Conservation (phyloP, 2,113 vertebrate species). For the Coreoperca whiteheadi region DNA sequence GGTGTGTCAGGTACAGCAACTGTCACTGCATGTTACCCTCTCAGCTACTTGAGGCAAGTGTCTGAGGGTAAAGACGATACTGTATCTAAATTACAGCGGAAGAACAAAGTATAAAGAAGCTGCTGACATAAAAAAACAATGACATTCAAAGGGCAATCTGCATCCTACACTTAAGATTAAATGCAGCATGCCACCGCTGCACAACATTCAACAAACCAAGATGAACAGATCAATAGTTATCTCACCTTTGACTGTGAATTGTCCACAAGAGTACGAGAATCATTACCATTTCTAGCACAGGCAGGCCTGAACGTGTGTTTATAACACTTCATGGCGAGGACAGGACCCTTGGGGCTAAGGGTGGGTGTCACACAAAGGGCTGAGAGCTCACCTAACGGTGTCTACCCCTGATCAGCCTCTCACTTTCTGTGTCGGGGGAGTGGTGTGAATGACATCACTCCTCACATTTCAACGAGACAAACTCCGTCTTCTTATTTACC, state of each 20-base stretch:
- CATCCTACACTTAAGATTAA: slow-evolving; percentile 9
- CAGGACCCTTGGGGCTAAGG: slow-evolving; percentile 69
- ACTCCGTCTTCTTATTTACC: slow-evolving; percentile 70
- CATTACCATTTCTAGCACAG: slow-evolving; percentile 41
- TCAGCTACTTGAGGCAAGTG: slow-evolving; percentile 54
- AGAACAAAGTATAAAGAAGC: slow-evolving; percentile 18
- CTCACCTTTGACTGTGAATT: slow-evolving; percentile 24
- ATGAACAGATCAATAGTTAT: slow-evolving; percentile 16
- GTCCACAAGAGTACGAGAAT: background rate
- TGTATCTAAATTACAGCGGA: slow-evolving; percentile 18
- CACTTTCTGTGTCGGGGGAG: slow-evolving; percentile 67
- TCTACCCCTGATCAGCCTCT: slow-evolving; percentile 64
- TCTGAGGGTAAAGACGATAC: slow-evolving; percentile 39
- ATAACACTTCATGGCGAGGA: slow-evolving; percentile 47
- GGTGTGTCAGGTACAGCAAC: slow-evolving; percentile 62
- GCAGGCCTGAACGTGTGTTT: slow-evolving; percentile 38
- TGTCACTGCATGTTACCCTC: slow-evolving; percentile 50
- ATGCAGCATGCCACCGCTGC: background rate
- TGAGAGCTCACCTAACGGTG: slow-evolving; percentile 67
- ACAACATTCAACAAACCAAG: background rate
- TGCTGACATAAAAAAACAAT: background rate
- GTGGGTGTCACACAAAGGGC: slow-evolving; percentile 71
- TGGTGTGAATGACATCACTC: slow-evolving; percentile 74
- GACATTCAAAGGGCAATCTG: slow-evolving; percentile 14
- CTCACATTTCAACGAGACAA: slow-evolving; percentile 73